phyloP scores from a whole-genome alignment of 2,888 invertebrate species.

The Protonemura montana region DNA sequence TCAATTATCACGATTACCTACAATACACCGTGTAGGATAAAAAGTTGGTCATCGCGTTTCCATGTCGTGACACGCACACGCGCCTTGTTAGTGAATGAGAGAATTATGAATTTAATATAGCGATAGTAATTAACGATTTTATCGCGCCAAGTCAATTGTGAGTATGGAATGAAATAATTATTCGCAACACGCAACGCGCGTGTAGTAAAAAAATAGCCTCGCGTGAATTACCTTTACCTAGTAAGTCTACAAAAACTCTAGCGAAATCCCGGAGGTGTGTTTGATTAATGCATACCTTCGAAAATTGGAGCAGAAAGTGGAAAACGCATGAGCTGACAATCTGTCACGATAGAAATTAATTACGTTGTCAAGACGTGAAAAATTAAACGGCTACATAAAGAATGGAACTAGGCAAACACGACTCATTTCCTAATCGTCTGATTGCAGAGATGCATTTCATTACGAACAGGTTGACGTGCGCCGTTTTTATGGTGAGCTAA shows the following conservation, averaged over 20 bases:
- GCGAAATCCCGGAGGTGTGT: conserved; percentile 9
- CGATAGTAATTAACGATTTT: conserved; percentile 3
- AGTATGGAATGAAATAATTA: not conserved
- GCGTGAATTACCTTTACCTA: not conserved
- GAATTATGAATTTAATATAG: not conserved
- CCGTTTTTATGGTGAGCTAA: not conserved
- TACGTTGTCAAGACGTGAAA: conserved; percentile 12
- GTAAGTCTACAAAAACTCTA: not conserved
- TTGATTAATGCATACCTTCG: not conserved
- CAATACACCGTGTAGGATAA: not conserved
- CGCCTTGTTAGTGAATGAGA: not conserved
- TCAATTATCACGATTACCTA: not conserved
- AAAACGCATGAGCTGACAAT: conserved; percentile 15
- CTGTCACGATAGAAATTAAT: conserved; percentile 18
- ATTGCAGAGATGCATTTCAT: not conserved
- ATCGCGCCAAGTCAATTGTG: not conserved
- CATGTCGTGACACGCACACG: not conserved
- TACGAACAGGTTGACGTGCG: not conserved
- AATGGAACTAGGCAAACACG: not conserved
- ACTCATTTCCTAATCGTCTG: not conserved
- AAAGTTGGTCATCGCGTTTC: not conserved
- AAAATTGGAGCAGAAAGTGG: conserved; percentile 23
- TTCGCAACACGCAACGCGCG: not conserved
- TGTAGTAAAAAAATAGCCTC: not conserved
- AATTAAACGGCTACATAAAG: conserved; percentile 12